A percentile compares a stretch with the other conserved stretches of the same genome.
Conservation (phyloP, 2,113 vertebrate species). For the Ctenodactylus gundi region DNA sequence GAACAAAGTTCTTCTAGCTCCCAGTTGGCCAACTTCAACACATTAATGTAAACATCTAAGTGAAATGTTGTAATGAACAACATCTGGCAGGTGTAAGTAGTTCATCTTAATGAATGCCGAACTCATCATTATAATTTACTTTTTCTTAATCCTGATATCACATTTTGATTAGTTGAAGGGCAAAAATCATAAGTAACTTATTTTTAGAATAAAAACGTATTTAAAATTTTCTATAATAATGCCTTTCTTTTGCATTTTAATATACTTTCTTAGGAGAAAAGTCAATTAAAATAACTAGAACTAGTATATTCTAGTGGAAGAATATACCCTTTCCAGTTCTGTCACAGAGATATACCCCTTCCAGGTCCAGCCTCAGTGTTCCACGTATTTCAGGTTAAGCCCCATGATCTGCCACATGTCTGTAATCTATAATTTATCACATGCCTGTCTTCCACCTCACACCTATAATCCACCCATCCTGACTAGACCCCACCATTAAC, state of each 20-base stretch:
- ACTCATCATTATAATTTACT: not conserved
- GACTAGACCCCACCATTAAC: no score
- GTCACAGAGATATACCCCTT: no score
- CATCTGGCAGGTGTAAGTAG: not conserved
- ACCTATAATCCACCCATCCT: no score
- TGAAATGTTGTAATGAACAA: not conserved
- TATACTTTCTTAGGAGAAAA: conserved; percentile 33
- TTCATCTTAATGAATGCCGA: not conserved
- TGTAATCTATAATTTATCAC: no score
- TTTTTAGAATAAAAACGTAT: conserved; percentile 28
- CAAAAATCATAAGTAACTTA: conserved; percentile 18
- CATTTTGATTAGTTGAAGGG: conserved; percentile 17
- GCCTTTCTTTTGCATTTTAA: not conserved
- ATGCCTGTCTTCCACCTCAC: no score
- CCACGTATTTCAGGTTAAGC: no score
- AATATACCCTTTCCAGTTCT: no score
- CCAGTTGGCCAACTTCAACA: not conserved
- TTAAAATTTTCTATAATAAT: conserved; percentile 1
- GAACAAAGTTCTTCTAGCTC: not conserved
- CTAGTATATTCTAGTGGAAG: no score
- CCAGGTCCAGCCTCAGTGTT: no score
- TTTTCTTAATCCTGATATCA: not conserved
- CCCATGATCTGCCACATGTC: no score
- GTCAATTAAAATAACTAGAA: conserved; percentile 43
- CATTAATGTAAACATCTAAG: not conserved